Base-by-base conservation (phyloP, 2,888 invertebrate species). In the Leucoptera coffeella region DNA sequence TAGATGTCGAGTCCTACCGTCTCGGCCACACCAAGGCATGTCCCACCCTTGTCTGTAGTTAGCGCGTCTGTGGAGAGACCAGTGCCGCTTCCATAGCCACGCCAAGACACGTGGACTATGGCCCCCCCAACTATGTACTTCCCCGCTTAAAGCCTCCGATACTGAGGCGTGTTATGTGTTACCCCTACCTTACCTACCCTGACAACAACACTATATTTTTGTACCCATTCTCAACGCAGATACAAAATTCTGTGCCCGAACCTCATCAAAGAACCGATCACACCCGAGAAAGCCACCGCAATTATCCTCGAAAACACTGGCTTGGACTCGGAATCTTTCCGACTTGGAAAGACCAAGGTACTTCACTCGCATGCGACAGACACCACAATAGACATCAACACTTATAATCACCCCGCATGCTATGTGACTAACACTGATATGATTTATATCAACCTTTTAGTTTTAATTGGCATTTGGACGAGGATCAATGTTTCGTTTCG, bases 241-340 rank as follows among this genome's bases (percentile, higher is more conserved):
- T 97, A 99, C 87, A 92, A 94, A 81, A 95, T 99, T 82, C 87
- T 99, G 83, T 94, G 94, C 76, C 91, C 95, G 65, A 86, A 85
- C 72, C 81, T 75, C 60, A 60, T 89, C 64, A 82, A 78, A 77
- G 82, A 82, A 42, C 74, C 75, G 42, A 79, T 77, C 59, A 69
- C 80, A 39, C 75, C 83, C 37, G 79, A 83, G 71, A 84, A 87
- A 74, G 85, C 86, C 44, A 80, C 90, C 37, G 75, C 79, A 60
- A 77, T 83, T 67, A 86, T 94, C 72, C 79, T 91, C 73, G 85
- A 85, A 42, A 65, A 74, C 47, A 80, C 85, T 62, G 81, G 82
- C 65, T 79, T 97, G 74, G 92, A 92, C 58, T 74, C 84, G 43
- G 94, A 95, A 69, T 91, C 92, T 69, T 97, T 81, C 78, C 85